Evolutionary conservation across 2,797 vertebrate species (phyloP).

Genomic region (Acanthurus tractus): DNA sequence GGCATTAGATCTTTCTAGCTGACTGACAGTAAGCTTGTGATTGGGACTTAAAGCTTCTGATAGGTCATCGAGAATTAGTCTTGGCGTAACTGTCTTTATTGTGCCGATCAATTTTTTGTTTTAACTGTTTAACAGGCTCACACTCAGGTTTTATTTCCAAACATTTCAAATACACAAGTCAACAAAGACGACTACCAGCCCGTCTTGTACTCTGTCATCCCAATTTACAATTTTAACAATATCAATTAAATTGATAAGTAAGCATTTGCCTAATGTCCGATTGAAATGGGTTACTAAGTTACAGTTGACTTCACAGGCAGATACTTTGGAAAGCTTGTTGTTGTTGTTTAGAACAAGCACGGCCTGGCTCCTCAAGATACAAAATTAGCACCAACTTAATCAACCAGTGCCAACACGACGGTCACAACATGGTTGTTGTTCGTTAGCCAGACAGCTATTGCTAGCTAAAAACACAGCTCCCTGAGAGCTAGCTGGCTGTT

Average conservation of each 20-base stretch:
- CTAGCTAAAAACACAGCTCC: conserved; percentile 58
- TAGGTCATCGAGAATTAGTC: too few relatives aligned
- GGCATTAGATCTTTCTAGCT: too few relatives aligned
- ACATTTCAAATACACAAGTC: too few relatives aligned
- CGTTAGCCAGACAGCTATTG: conserved; percentile 40
- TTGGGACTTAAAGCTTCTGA: too few relatives aligned
- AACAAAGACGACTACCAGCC: too few relatives aligned
- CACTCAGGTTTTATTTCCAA: too few relatives aligned
- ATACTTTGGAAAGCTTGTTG: conserved; percentile 12
- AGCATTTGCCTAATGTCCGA: background rate
- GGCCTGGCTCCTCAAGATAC: conserved; percentile 57
- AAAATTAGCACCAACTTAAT: conserved; percentile 61
- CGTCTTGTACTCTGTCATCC: background rate
- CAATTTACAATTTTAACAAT: conserved; percentile 3
- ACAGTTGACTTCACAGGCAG: background rate
- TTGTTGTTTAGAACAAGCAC: conserved; percentile 24
- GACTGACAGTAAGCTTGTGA: too few relatives aligned
- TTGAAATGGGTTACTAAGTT: accelerated
- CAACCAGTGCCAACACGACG: conserved; percentile 74
- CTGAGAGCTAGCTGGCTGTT: conserved; percentile 36
- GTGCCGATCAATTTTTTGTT: too few relatives aligned
- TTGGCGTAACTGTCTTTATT: too few relatives aligned
- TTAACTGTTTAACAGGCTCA: too few relatives aligned
- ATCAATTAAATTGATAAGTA: background rate
- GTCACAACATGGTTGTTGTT: conserved; percentile 64